Base-by-base conservation (phyloP, 2,113 vertebrate species). In the Potamarius usumacintae region DNA sequence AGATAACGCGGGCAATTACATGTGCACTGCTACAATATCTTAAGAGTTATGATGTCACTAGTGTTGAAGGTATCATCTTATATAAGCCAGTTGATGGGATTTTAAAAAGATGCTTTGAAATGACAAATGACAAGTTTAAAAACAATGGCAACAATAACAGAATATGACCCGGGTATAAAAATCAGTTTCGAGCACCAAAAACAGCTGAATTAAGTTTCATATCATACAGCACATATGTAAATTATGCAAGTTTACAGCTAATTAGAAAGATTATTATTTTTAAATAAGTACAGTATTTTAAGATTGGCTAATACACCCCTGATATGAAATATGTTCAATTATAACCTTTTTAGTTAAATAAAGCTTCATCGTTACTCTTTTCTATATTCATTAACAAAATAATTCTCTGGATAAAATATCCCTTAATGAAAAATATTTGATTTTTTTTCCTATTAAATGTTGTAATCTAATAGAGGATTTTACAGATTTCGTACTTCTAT, bases 321-420 rank as follows among this genome's bases (percentile, higher is more conserved):
- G 89, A 90, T 89, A 91, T 91, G 55, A 90, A 88, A 85, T 89
- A 87, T 76, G 34, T 89, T 91, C 78, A 85, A 88, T 85, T 84
- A 87, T 79, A 79, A 77, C 74, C 85, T 82, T 85, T 77, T 86
- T 88, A 90, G 85, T 91, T 91, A 92, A 92, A 92, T 92, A 92
- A 90, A 89, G 90, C 87, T 92, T 91, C 89, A 89, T 89, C 30
- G n/a, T 90, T 85, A 86, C 84, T 91, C 76, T 86, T 87, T 92
- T 86, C 88, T 90, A 91, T 87, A 90, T 91, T 89, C 76, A 81
- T 92, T 90, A 93, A 89, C 88, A 93, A 93, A 92, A 93, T 92
- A 93, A 91, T 87, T 91, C 91, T 91, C 90, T 93, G 88, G 91
- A 92, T 92, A 93, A 92, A 93, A 92, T 92, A 91, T 92, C 87